phyloP scores from a whole-genome alignment of 2,797 vertebrate genomes.

The Triplophysa bombifrons region DNA sequence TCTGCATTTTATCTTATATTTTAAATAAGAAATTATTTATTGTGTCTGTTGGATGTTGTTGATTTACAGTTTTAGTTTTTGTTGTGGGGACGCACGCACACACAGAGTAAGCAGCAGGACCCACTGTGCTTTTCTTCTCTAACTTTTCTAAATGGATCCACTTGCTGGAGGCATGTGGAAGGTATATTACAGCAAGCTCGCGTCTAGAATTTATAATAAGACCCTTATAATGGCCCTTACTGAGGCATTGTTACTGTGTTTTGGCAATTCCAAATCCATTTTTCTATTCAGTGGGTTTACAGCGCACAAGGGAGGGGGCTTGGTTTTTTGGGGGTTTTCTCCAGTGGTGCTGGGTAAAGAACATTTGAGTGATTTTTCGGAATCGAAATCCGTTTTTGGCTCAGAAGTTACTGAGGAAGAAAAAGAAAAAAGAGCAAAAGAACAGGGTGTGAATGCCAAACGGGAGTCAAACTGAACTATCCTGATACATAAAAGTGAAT shows the following conservation, averaged over 20 bases:
- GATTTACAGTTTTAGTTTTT: neutral
- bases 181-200: slow-evolving; percentile 17
- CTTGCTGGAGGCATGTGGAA: slow-evolving; percentile 21
- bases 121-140: slow-evolving; percentile 24
- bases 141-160: slow-evolving; percentile 29
- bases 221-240: neutral
- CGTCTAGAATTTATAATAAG: slow-evolving; percentile 20
- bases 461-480: slow-evolving; percentile 35
- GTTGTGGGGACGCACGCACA: neutral
- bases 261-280: slow-evolving; percentile 13
- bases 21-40: neutral
- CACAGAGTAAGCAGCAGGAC: slow-evolving; percentile 7
- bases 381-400: slow-evolving; percentile 13
- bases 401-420: slow-evolving; percentile 12
- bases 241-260: slow-evolving; percentile 23
- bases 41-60: neutral
- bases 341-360: slow-evolving; percentile 3
- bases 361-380: slow-evolving; percentile 13
- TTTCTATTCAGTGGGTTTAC: slow-evolving; percentile 38
- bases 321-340: neutral
- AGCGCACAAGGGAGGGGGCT: neutral
- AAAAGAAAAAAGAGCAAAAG: neutral
- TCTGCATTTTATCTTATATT: neutral
- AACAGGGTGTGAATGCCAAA: neutral
- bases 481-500: slow-evolving; percentile 33